A percentile compares a stretch with the other conserved stretches of the same genome.
These are phyloP conservation scores for Orbicella faveolata DNA, from an alignment of 64 coral and sea anemone genomes.

Conservation along the genomic window DNA sequence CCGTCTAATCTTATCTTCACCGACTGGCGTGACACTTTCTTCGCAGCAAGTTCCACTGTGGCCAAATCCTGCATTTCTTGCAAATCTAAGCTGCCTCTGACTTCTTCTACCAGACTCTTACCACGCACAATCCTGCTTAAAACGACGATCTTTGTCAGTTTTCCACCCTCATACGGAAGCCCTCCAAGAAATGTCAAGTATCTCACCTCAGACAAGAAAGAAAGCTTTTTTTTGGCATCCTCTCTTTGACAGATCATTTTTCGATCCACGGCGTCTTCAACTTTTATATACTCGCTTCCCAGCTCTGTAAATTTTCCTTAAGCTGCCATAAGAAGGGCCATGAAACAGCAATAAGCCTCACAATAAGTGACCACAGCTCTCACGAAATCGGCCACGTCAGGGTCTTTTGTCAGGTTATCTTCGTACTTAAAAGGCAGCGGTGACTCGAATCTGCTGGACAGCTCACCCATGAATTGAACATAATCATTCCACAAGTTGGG, in stretches of 20 bases:
- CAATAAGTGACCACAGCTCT: conserved; percentile 31
- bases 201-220: conserved; percentile 26
- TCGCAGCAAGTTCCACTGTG: conserved; percentile 11
- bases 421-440: conserved; percentile 30
- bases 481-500: conserved; percentile 30
- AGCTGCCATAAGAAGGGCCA: conserved; percentile 25
- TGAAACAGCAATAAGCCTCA: conserved; percentile 28
- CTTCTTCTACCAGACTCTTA: conserved; percentile 13
- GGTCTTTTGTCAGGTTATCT: conserved; percentile 4
- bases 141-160: conserved; percentile 42
- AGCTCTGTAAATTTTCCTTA: conserved; percentile 18
- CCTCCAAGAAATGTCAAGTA: conserved; percentile 45
- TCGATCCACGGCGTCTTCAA: background rate
- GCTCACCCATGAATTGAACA: conserved; percentile 28
- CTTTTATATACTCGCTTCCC: background rate
- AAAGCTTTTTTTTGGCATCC: conserved; percentile 6
- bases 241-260: background rate
- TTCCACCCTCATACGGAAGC: conserved; percentile 27
- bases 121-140: background rate
- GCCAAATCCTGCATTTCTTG: background rate
- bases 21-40: background rate
- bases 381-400: conserved; percentile 46
- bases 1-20: background rate
- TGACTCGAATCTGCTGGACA: conserved; percentile 24
- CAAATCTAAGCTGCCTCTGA: background rate